Conservation (phyloP, 2,797 vertebrate genomes). For the Silurus lanzhouensis region DNA sequence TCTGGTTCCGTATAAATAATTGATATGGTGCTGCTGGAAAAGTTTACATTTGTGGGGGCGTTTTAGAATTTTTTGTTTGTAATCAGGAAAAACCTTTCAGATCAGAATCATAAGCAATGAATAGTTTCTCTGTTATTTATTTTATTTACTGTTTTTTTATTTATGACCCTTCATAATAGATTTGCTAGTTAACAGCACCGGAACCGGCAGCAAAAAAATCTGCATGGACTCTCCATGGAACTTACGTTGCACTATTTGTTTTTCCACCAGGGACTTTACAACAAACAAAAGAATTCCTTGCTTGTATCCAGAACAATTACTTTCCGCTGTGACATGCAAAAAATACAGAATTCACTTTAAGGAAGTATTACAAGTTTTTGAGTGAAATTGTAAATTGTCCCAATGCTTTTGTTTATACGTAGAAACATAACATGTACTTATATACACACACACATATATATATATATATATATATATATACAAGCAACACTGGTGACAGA, state of each 20-base stretch:
- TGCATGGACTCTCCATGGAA: neutral
- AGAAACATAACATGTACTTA: slow-evolving; percentile 53
- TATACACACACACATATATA: slow-evolving; percentile 10
- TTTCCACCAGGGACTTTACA: neutral
- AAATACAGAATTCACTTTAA: neutral
- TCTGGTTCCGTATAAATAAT: neutral
- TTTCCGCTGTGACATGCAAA: neutral
- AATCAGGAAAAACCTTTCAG: neutral
- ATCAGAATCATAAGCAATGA: neutral
- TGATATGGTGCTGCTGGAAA: neutral
- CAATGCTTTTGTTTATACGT: slow-evolving; percentile 29
- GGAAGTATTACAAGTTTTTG: slow-evolving; percentile 18
- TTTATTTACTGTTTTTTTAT: neutral
- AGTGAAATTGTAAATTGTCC: slow-evolving; percentile 37
- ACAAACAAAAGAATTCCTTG: neutral
- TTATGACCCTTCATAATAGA: neutral
- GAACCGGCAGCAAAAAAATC: neutral
- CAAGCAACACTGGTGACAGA: slow-evolving; percentile 43
- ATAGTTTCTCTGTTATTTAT: neutral
- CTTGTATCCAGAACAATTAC: neutral
- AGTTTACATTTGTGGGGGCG: neutral
- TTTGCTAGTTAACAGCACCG: slow-evolving; percentile 15
- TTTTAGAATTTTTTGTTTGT: neutral
- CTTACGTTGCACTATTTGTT: slow-evolving; percentile 2
- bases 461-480: slow-evolving; percentile 8